Base-by-base conservation (phyloP, 30 jellyfish, hydroid and myxozoan genomes). In the Catostylus mosaicus region DNA sequence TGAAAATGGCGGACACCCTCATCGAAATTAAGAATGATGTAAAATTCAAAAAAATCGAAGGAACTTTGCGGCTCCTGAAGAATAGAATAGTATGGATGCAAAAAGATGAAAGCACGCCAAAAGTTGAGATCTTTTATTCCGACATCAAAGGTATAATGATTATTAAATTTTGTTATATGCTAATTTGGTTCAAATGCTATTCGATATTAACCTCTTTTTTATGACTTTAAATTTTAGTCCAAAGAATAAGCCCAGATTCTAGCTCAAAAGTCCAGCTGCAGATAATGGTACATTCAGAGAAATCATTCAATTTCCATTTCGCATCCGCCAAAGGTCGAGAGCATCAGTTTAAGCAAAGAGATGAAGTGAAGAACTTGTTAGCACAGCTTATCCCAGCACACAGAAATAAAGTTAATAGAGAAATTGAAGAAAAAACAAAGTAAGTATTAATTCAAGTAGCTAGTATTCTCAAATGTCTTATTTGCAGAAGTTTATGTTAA, bases 241-340 rank as follows among this genome's bases (percentile, higher is more conserved):
- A 94, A 88, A 38, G 99, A 54, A 94, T 94, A 48, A 94, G 99
- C 61, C 99, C 99, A 43, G 99, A 94, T 19, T 80, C 96, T 32
- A 94, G 99, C 80, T 94, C 99, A 9, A 94, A 94, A 67, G 99
- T 94, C 23, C 99, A 94, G 59, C 88, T 94, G 63, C 99, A 94
- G 82, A 88, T 94, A 52, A 92, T 94, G 73, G 89, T 88, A 29
- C 95, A 77, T 52, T 87, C 85, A 48, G 99, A 84, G 2, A 78
- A 72, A 36, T 80, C 97, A 7, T 88, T 27, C 78, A 94, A 94
- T 73, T 94, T 94, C 60, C 99, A 94, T 36, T 94, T 94, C 67
- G 90, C 96, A 3, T 77, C 95, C 6, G 61, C 89, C n/a, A 88
- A 84, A 26, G 97, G 99, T 18, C 73, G 97, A 63, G 96, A 88